A percentile compares a stretch with the other conserved stretches of the same genome.
Evolutionary conservation across 2,113 vertebrate species (phyloP).

Genomic region (Puntigrus tetrazona): DNA sequence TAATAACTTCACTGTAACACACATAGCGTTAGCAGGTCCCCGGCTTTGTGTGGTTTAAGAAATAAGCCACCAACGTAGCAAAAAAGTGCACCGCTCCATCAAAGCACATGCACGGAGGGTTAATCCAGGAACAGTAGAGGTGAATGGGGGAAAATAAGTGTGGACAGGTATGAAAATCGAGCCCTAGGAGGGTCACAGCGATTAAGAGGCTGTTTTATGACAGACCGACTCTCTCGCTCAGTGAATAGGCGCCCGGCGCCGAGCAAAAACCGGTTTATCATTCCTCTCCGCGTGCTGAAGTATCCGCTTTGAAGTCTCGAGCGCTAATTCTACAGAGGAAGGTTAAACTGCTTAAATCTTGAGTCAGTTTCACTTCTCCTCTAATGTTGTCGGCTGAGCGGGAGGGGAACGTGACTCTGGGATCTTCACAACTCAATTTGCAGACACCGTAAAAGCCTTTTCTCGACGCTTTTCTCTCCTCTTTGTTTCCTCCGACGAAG

Average conservation of each 20-base stretch:
- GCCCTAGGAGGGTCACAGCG: constrained; percentile 78
- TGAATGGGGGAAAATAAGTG: constrained; percentile 64
- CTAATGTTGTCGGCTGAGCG: constrained; percentile 66
- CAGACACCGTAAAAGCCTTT: constrained; percentile 59
- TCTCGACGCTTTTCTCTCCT: constrained; percentile 42
- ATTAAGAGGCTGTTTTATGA: constrained; percentile 80
- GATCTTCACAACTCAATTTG: constrained; percentile 77
- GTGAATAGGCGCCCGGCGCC: constrained; percentile 70
- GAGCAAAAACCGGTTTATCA: constrained; percentile 75
- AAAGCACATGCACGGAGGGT: constrained; percentile 49
- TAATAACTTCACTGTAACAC: neutral
- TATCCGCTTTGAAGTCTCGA: constrained; percentile 79
- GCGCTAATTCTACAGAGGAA: constrained; percentile 75
- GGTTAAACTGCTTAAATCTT: constrained; percentile 80
- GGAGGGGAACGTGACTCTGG: constrained; percentile 65
- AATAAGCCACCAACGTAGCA: constrained; percentile 32
- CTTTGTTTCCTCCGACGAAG: constrained; percentile 66
- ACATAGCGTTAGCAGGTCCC: neutral
- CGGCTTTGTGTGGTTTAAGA: neutral
- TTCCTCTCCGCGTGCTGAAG: constrained; percentile 68
- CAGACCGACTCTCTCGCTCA: constrained; percentile 71
- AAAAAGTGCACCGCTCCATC: constrained; percentile 50
- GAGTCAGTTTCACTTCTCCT: constrained; percentile 71
- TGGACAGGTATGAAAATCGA: constrained; percentile 79
- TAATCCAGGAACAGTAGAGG: constrained; percentile 58